These are phyloP conservation scores for Aix galericulata DNA, from an alignment of 2,113 vertebrate species.

Conservation along the genomic window DNA sequence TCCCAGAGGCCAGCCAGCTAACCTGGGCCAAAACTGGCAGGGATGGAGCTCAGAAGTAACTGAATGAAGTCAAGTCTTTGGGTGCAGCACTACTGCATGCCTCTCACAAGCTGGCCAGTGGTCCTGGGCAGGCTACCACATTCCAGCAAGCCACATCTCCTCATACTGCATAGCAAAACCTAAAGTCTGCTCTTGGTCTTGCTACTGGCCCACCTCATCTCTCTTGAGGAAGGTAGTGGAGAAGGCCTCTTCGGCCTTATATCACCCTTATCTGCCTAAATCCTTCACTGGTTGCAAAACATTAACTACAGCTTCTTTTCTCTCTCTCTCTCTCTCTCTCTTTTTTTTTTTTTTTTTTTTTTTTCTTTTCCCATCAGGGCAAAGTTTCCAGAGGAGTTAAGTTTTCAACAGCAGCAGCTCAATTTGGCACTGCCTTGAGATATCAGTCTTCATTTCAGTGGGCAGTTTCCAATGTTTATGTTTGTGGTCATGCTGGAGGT, in stretches of 20 bases:
- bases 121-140: rapidly evolving
- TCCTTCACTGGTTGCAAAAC: not conserved
- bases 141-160: not conserved
- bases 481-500: rapidly evolving
- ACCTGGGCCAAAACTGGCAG: not conserved
- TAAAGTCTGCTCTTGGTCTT: not conserved
- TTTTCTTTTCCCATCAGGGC: not conserved
- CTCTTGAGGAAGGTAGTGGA: not conserved
- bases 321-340: no score
- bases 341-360: not conserved
- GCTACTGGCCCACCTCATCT: not conserved
- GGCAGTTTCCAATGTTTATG: rapidly evolving
- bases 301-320: not conserved
- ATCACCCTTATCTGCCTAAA: not conserved
- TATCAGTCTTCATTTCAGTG: not conserved
- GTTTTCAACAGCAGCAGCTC: not conserved
- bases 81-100: not conserved
- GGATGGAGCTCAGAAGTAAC: not conserved
- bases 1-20: no score
- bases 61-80: not conserved
- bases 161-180: not conserved
- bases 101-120: not conserved
- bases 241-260: not conserved
- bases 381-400: not conserved
- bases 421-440: not conserved